Evolutionary conservation across 2,113 vertebrate genomes (phyloP), one percentile per base, ranked within the genome.

Genomic region (Gasterosteus nipponicus): DNA sequence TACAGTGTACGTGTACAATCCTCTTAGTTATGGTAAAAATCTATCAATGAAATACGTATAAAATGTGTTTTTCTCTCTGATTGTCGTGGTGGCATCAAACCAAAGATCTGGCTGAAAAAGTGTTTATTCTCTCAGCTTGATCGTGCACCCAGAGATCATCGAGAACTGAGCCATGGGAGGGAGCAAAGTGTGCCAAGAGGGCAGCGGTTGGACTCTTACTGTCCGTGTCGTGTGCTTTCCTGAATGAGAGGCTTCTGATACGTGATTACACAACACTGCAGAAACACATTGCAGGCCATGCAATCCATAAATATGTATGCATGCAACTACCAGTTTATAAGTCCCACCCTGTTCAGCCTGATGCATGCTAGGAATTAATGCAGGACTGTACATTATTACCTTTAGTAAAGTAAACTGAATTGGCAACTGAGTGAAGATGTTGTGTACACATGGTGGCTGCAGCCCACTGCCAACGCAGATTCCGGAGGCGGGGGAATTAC

Each of bases 401-500:
- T 68, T 53, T 1, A 39, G 8, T 35, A 6, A 22, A 7, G 56
- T 47, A 12, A 47, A 59, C 15, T 62, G 7, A 33, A 54, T 14
- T 64, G 12, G 11, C 11, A 54, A 64, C 4, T 33, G 14, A 38
- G 6, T 9, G 16, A 35, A 26, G 10, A 69, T 47, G 51, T 44
- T 54, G 26, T 14, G n/a, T 1, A 16, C 0, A 0, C 6, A 0
- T 4, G 19, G 18, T 9, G 22, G 41, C 57, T 58, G 31, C 42
- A 59, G 57, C 61, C 54, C 54, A n/a, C 15, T 39, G 31, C 57
- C 15, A 31, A 31, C 22, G 31, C 22, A 68, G 53, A 76, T 35
- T 38, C 26, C 5, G 8, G 47, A 42, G 26, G 60, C 3, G 10
- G 47, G 49, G 35, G 66, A 62, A 67, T 82, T 82, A 80, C 38